A percentile compares a stretch with the other conserved stretches of the same genome.
These are phyloP conservation scores for Acanthis flammea DNA, from an alignment of 2,797 vertebrate genomes.

Conservation along the genomic window DNA sequence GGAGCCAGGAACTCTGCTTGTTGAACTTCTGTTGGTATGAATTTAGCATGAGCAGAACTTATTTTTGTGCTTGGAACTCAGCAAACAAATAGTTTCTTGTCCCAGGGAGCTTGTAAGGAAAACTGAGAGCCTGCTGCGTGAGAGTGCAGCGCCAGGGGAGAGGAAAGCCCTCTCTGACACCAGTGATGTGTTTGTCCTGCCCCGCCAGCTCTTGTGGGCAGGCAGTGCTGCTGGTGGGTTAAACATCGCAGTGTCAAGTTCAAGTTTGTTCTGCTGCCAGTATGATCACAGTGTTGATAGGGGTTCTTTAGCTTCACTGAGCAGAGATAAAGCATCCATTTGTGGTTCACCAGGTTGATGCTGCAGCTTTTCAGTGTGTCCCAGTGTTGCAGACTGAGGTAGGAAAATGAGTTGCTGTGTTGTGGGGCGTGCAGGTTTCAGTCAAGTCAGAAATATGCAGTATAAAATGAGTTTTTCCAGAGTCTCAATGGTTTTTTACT, in stretches of 20 bases:
- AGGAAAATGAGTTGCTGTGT: neutral
- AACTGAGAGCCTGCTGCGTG: neutral
- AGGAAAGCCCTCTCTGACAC: neutral
- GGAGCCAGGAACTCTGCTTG: neutral
- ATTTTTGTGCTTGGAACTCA: neutral
- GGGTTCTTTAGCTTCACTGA: neutral
- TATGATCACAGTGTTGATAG: neutral
- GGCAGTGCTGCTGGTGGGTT: neutral
- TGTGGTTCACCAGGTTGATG: neutral
- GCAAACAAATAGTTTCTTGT: neutral
- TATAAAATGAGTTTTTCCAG: neutral
- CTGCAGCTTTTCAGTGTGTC: neutral
- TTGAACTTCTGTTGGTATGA: neutral
- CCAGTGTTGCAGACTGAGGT: neutral
- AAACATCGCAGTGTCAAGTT: neutral
- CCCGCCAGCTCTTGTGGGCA: accelerated
- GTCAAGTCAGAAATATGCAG: neutral
- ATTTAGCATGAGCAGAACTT: neutral
- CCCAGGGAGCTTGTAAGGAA: neutral
- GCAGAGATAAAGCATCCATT: neutral
- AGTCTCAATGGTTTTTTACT: neutral
- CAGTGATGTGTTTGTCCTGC: neutral
- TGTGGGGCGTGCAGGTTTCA: neutral
- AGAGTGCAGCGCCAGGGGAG: neutral
- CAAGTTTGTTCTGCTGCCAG: neutral